Evolutionary conservation across 1,140 invertebrate species (phyloP), one percentile per base, ranked within the genome.

Genomic region (Megalonaias nervosa): DNA sequence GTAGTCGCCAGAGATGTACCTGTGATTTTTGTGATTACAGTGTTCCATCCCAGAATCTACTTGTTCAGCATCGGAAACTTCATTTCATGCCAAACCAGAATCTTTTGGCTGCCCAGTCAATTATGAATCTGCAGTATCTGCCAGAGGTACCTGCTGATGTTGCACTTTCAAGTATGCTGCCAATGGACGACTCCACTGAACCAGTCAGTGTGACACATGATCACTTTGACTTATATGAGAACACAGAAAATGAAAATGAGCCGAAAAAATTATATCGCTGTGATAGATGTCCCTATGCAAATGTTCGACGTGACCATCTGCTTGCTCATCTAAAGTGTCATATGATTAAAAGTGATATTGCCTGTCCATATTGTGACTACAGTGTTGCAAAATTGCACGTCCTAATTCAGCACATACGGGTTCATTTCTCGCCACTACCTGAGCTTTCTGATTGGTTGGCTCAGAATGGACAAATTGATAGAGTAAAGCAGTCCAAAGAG

Each of bases 11-110:
- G 88, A 93, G 94, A 77, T 97, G 96, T 89, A 94, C 94, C 76
- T 97, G 96, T 91, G 93, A 95, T 77, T 93, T 93, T 11, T 97
- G 96, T 89, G 96, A 97, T 90, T 97, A 97, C 89, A 95, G 95
- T 1, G 96, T 97, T 0, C 95, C 89, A 13, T 85, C 84, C 75
- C 84, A 89, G 77, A 89, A 90, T 71, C 84, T 89, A 65, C 87
- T 82, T 31, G 77, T 81, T 77, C 92, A 87, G 75, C 88, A 85
- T 69, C 85, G 85, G 70, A 87, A 88, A 64, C 87, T 88, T 16
- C 87, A 91, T 74, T 74, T 86, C 59, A 84, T 84, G 75, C 89
- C 89, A 9, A 91, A 91, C 72, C 86, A 87, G 75, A 91, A 90
- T 69, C 82, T 91, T 13, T 81, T 91, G 19, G 85, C 84, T n/a